Percentiles rank a stretch among this genome's conserved stretches.
These are phyloP conservation scores for Zaprionus gabonicus DNA, from an alignment of 1,140 invertebrate species.

Conservation along the genomic window DNA sequence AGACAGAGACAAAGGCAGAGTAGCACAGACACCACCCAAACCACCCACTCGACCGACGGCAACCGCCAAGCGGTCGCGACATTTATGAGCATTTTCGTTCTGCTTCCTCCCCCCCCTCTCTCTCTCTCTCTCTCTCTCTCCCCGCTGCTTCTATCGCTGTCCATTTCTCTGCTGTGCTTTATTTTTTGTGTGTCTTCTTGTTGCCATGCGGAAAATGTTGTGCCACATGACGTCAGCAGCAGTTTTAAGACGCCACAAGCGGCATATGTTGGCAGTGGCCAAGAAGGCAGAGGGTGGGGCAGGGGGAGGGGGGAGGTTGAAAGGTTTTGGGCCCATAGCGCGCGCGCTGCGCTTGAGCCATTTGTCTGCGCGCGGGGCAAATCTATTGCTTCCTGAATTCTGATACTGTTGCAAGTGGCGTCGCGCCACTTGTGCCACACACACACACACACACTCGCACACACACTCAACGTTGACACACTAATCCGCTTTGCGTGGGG, in stretches of 20 bases:
- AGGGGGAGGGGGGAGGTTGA: conserved; percentile 7
- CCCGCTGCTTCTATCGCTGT: neutral
- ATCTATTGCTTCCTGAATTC: conserved; percentile 83
- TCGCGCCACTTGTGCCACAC: conserved; percentile 15
- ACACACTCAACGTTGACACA: conserved; percentile 52
- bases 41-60: neutral
- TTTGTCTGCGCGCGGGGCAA: conserved; percentile 62
- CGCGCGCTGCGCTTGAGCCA: conserved; percentile 6
- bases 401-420: conserved; percentile 58
- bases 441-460: neutral
- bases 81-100: conserved; percentile 24
- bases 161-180: neutral
- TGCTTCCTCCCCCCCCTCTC: neutral
- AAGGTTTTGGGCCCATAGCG: neutral
- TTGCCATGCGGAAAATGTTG: conserved; percentile 39
- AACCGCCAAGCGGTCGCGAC: conserved; percentile 7
- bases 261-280: neutral
- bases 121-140: neutral
- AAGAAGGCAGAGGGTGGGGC: neutral
- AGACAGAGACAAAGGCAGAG: neutral
- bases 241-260: neutral
- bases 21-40: neutral
- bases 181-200: conserved; percentile 7
- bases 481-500: conserved; percentile 69
- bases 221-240: conserved; percentile 26